phyloP scores from a whole-genome alignment of 2,888 invertebrate genomes.

The Leucophenga maculata region DNA sequence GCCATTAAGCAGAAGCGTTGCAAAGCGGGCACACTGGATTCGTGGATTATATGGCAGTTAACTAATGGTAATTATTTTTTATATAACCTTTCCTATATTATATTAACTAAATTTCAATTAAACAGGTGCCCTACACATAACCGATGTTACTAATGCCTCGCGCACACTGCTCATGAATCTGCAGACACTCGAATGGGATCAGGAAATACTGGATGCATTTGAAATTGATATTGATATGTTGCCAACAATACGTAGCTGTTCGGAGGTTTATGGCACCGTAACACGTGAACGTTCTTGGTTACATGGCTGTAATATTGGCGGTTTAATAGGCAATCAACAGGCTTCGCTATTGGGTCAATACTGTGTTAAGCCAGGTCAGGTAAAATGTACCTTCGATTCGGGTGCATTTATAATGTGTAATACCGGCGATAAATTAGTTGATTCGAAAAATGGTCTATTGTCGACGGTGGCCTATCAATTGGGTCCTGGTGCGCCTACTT shows the following conservation, averaged over 20 bases:
- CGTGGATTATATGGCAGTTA: conserved; percentile 89
- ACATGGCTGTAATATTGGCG: conserved; percentile 75
- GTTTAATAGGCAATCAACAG: conserved; percentile 96
- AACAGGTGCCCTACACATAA: conserved; percentile 81
- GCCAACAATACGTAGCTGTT: conserved; percentile 85
- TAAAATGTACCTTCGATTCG: conserved; percentile 92
- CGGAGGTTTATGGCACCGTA: conserved; percentile 87
- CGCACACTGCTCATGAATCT: conserved; percentile 92
- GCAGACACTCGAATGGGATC: conserved; percentile 86
- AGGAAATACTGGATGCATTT: conserved; percentile 77
- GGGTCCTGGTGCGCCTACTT: conserved; percentile 82
- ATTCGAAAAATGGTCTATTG: conserved; percentile 87
- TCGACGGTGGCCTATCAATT: conserved; percentile 91
- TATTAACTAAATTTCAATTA: background rate
- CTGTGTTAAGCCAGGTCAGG: conserved; percentile 86
- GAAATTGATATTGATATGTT: conserved; percentile 83
- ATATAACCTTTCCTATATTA: too few species aligned
- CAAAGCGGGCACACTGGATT: conserved; percentile 90
- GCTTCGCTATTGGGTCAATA: conserved; percentile 91
- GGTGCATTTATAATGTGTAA: conserved; percentile 95
- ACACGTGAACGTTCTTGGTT: conserved; percentile 76
- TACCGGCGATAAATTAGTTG: conserved; percentile 87
- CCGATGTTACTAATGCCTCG: conserved; percentile 94
- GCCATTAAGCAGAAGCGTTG: conserved; percentile 83
- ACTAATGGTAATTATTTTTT: conserved; percentile 46